phyloP scores from a whole-genome alignment of 2,113 vertebrate genomes.

The Rhadina sibilatrix region DNA sequence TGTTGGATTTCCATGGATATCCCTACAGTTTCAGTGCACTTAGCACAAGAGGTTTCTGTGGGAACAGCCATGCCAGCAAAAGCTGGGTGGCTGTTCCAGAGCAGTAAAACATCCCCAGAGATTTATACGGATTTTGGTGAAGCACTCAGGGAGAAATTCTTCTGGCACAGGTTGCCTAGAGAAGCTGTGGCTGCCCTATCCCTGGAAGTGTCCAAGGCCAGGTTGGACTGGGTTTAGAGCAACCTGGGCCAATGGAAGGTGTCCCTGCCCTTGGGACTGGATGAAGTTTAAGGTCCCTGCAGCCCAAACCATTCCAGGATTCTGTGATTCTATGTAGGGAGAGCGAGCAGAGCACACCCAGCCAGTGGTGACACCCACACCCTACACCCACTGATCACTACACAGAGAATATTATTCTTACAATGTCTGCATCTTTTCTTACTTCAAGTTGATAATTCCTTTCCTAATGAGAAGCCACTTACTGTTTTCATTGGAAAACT shows the following conservation, averaged over 20 bases:
- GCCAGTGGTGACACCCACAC: background rate
- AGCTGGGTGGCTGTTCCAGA: background rate
- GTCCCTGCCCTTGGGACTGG: background rate
- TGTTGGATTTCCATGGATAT: background rate
- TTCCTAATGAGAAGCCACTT: background rate
- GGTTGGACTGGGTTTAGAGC: background rate
- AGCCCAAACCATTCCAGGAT: background rate
- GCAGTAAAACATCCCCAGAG: fast-evolving
- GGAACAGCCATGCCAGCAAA: fast-evolving
- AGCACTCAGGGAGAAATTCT: background rate
- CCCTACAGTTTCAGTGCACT: background rate
- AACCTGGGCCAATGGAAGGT: background rate
- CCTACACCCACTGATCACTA: background rate
- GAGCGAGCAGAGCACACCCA: fast-evolving
- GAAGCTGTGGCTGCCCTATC: background rate
- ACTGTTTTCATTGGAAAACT: background rate
- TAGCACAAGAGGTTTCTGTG: background rate
- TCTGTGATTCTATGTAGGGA: background rate
- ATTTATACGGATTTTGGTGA: background rate
- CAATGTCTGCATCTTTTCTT: background rate
- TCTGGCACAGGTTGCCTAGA: background rate
- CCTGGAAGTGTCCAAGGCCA: background rate
- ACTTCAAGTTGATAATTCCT: background rate
- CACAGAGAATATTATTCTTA: too few species aligned
- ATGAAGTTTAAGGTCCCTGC: background rate